Conservation (phyloP, 1,140 invertebrate species). For the Neotoxoptera formosana region DNA sequence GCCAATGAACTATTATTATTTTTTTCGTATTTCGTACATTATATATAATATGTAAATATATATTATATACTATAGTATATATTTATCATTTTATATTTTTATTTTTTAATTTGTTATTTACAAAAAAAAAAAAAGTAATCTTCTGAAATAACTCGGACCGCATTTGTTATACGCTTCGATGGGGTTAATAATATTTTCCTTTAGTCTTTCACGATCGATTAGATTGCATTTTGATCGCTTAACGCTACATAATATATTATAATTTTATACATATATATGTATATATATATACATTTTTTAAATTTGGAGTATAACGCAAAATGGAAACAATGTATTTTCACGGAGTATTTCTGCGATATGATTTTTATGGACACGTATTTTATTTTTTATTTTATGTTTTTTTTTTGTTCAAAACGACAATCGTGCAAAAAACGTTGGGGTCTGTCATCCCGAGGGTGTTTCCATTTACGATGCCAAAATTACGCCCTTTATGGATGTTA, state of each 20-base stretch:
- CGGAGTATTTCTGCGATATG: conserved; percentile 31
- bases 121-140: conserved; percentile 30
- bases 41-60: conserved; percentile 53
- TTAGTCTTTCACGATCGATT: conserved; percentile 55
- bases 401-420: neutral
- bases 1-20: conserved; percentile 59
- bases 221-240: conserved; percentile 58
- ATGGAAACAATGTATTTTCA: conserved; percentile 57
- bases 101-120: conserved; percentile 53
- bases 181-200: conserved; percentile 46
- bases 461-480: neutral
- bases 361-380: neutral
- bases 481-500: neutral
- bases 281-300: conserved; percentile 11
- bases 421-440: neutral
- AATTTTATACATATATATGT: neutral
- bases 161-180: conserved; percentile 56
- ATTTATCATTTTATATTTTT: conserved; percentile 56
- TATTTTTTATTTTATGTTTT: neutral
- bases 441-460: neutral
- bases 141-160: conserved; percentile 52
- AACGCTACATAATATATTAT: conserved; percentile 45
- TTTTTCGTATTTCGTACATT: conserved; percentile 56
- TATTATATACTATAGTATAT: conserved; percentile 57
- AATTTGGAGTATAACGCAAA: conserved; percentile 41